Evolutionary conservation across 2,113 vertebrate genomes (phyloP).

Genomic region (Plecotus auritus): DNA sequence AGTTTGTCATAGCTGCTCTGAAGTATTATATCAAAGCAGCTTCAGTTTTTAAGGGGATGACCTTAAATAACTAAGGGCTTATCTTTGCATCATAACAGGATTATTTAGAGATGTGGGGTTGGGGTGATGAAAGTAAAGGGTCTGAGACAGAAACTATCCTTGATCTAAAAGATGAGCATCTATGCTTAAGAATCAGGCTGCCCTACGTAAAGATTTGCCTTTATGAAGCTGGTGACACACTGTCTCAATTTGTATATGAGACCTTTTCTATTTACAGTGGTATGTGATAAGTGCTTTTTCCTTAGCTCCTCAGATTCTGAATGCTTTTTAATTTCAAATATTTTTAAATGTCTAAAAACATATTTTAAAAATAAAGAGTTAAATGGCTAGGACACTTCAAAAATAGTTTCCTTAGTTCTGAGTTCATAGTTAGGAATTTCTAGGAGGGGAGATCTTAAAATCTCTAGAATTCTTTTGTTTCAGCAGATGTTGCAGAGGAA

Average conservation of each 20-base stretch:
- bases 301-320: background rate
- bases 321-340: background rate
- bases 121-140: background rate
- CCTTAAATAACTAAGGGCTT: background rate
- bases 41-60: background rate
- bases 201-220: background rate
- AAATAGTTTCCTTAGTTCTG: background rate
- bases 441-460: background rate
- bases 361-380: background rate
- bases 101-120: background rate
- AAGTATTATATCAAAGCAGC: background rate
- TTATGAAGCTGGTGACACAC: background rate
- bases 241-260: background rate
- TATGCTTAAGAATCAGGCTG: background rate
- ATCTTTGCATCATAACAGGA: background rate
- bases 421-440: background rate
- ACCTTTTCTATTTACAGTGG: background rate
- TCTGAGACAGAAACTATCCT: background rate
- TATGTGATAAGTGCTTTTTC: background rate
- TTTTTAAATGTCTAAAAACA: background rate
- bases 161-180: background rate
- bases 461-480: background rate
- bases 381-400: background rate
- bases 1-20: background rate
- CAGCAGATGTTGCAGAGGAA: background rate